These are phyloP conservation scores for Drosophila glabriapex DNA, from an alignment of 2,888 invertebrate genomes.

Conservation along the genomic window DNA sequence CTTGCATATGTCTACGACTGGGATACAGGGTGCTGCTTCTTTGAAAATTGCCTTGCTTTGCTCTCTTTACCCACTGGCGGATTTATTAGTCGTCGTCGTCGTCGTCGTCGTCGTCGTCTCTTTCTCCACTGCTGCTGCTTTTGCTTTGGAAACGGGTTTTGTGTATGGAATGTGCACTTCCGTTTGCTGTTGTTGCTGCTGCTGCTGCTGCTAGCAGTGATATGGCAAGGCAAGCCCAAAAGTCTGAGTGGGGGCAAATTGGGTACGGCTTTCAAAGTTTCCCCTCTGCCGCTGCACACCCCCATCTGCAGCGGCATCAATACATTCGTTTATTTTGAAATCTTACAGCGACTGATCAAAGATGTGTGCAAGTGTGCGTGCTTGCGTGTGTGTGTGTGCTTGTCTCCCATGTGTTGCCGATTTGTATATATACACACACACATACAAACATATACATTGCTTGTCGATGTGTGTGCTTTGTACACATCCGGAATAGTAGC, in stretches of 20 bases:
- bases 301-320: conserved; percentile 54
- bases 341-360: conserved; percentile 75
- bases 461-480: conserved; percentile 63
- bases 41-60: conserved; percentile 64
- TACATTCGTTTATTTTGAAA: conserved; percentile 77
- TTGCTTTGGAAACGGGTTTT: conserved; percentile 71
- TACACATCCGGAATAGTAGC: conserved; percentile 80
- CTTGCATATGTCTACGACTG: conserved; percentile 38
- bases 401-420: conserved; percentile 60
- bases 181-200: conserved; percentile 65
- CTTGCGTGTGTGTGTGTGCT: conserved; percentile 24
- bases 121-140: conserved; percentile 56
- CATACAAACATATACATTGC: conserved; percentile 24
- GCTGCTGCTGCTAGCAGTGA: conserved; percentile 49
- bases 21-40: conserved; percentile 66
- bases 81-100: conserved; percentile 75
- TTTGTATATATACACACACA: conserved; percentile 38
- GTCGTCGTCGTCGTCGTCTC: conserved; percentile 53
- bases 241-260: conserved; percentile 69
- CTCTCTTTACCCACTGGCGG: conserved; percentile 83
- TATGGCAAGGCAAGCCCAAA: conserved; percentile 58
- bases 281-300: conserved; percentile 17
- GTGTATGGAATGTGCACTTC: conserved; percentile 81
- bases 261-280: conserved; percentile 79
- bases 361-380: conserved; percentile 41